Evolutionary conservation across 2,113 vertebrate species (phyloP), one percentile per base, ranked within the genome.

Genomic region (Brachionichthys hirsutus): DNA sequence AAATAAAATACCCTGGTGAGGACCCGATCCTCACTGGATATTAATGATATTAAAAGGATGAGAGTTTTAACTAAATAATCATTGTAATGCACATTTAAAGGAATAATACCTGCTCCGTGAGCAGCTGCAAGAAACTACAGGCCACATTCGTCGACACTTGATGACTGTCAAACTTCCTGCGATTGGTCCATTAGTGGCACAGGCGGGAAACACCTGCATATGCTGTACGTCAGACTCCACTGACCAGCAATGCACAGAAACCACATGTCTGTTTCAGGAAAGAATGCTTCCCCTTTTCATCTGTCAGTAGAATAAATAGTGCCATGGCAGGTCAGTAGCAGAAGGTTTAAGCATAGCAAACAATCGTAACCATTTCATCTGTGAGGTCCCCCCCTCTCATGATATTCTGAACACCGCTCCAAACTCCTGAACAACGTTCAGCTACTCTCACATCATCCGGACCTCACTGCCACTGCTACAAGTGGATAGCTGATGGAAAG

Each of bases 121-220:
- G 61, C 62, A 64, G 36, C 62, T 75, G 69, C 41, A 77, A 16
- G 77, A 76, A 80, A 74, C 73, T 58, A 59, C 8, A 34, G 52
- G 18, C 75, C 74, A 51, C 70, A 73, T 82, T 50, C 22, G 24
- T 30, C 24, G 4, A 47, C 11, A 40, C 14, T 45, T 52, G 24
- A 2, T 56, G 81, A 50, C 19, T 14, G 48, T 72, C 84, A 89
- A 88, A 89, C 80, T 16, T 30, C 35, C 38, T 47, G 18, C 7
- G 49, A 69, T 58, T 61, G 38, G 40, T 65, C 9, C 22, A 9
- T 3, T 18, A 8, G 43, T 40, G 40, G 15, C 1, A 19, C 48
- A 62, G 62, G 59, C 54, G 76, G 90, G 90, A 92, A 91, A 73
- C 91, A 92, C 86, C 89, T 92, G 91, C 73, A 73, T 50, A 46